Evolutionary conservation across 2,797 vertebrate genomes (phyloP), one percentile per base, ranked within the genome.

Genomic region (Pantherophis vulpinus): DNA sequence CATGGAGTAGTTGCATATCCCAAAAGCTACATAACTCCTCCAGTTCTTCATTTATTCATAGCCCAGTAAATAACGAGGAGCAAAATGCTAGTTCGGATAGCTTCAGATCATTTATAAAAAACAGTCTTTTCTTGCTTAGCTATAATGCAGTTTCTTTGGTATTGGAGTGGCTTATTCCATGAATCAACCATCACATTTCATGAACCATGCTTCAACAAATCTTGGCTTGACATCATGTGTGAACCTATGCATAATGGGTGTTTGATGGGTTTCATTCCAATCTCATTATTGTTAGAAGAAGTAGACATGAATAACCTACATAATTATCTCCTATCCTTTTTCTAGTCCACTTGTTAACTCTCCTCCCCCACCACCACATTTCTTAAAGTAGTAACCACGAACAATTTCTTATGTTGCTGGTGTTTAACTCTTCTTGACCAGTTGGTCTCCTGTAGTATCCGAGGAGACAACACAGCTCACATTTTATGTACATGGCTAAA

Each of bases 1-100:
- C 16, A 0, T 83, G n/a, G 94, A 92, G 25, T 93, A 94, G 94
- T 29, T 89, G 55, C 86, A 88, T 60, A 87, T 92, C 91, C 61
- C 91, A 59, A 56, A 29, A 94, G 51, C 92, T 92, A 83, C 0
- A 90, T 74, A 92, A 74, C 63, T 91, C 56, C 12, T 0, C 63
- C 91, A 94, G 93, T 14, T 51, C 8, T 90, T 47, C 55, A 42
- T 58, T 93, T 83, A 87, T 59, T 91, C 79, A 27, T 58, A 93
- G 29, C 4, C 12, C 10, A 89, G n/a, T 74, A 94, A 93, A 54
- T 91, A 93, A 94, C 70, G 32, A 2, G 29, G 37, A 90, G 58
- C 8, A 63, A 86, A 93, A 91, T 90, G 92, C 60, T 60, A 23
- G 66, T 94, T 63, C 92, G 94, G 14, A 2, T 51, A 14, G 92